These are phyloP conservation scores for Myotis yumanensis DNA, from an alignment of 2,113 vertebrate genomes.

Conservation along the genomic window DNA sequence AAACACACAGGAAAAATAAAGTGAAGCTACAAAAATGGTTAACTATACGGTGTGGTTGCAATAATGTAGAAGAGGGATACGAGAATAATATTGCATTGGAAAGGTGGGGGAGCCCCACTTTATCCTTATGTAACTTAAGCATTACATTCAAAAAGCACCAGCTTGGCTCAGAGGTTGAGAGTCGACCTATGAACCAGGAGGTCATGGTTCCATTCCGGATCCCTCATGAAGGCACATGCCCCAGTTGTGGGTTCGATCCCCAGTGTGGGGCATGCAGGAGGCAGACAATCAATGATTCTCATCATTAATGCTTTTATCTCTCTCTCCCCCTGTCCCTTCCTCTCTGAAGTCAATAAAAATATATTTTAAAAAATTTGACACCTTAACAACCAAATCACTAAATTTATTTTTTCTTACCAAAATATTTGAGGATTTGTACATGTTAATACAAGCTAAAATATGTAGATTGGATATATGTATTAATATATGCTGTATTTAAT, in stretches of 20 bases:
- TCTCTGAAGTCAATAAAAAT: too few relatives aligned
- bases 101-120: too few relatives aligned
- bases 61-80: neutral
- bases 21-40: neutral
- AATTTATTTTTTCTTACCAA: neutral
- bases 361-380: neutral
- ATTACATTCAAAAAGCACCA: neutral
- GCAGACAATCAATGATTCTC: too few relatives aligned
- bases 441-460: neutral
- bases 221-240: too few relatives aligned
- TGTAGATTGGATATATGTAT: neutral
- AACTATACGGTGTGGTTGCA: neutral
- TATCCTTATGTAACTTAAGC: neutral
- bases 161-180: too few relatives aligned
- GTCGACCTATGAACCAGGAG: too few relatives aligned
- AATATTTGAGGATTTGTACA: neutral
- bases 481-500: neutral
- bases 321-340: too few relatives aligned
- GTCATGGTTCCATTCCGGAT: too few relatives aligned
- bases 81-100: rapidly evolving
- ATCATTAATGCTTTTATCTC: too few relatives aligned
- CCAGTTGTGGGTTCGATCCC: too few relatives aligned
- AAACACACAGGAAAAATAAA: neutral
- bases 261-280: too few relatives aligned
- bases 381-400: neutral